Evolutionary conservation across 2,888 invertebrate genomes (phyloP), one percentile per base, ranked within the genome.

Genomic region (Hermaeophaga mercurialis): DNA sequence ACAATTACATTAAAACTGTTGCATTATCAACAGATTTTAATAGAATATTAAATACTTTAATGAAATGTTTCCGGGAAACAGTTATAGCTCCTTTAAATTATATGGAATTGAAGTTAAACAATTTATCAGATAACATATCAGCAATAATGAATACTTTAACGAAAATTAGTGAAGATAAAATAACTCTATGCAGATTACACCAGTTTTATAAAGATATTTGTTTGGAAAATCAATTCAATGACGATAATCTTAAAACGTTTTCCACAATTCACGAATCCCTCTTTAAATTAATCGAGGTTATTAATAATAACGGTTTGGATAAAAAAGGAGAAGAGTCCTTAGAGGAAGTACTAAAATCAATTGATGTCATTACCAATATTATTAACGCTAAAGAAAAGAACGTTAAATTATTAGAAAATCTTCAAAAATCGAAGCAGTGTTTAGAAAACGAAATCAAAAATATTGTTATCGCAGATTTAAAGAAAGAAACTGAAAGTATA

Each of bases 201-300:
- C 59, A 64, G 19, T 34, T 47, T 43, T 52, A 50, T 14, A 64
- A 57, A 53, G n/a, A 19, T 3, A 18, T 56, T 9, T 14, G 26
- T 1, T 47, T 57, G 5, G 41, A 61, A 11, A 22, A 17, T 14
- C 33, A 49, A 43, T 8, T 19, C 14, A 17, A 11, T 3, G 54
- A 61, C 33, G 9, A 31, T 17, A 45, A 36, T 24, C 52, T 59
- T 15, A 31, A 43, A 43, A 47, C 52, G 3, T 60, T 62, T 19
- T 58, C 55, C 36, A 9, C 31, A 14, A n/a, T 62, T 9, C 56
- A 64, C 41, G 59, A 64, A 19, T 26, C 50, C 9, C 15, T 64
- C 6, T 58, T 49, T 15, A 56, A 63, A 31, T 33, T 63, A 31
- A 63, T 63, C 5, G 58, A 59, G 38, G 31, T 57, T 36, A 48